phyloP scores from a whole-genome alignment of 2,888 invertebrate genomes.

The Masnerella sp. region DNA sequence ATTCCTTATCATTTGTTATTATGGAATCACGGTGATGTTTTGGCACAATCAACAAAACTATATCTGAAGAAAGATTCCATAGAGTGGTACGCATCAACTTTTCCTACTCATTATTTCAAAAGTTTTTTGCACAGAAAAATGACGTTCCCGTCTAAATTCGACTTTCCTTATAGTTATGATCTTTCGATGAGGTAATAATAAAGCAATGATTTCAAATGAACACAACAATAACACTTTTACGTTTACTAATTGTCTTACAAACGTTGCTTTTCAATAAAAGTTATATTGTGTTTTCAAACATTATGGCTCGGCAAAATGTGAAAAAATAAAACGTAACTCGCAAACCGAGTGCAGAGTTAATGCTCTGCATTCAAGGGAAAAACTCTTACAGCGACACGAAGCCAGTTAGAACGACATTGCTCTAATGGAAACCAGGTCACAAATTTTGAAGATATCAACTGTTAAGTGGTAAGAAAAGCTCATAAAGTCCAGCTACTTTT shows the following conservation, averaged over 20 bases:
- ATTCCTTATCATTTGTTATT: no score
- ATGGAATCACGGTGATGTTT: no score
- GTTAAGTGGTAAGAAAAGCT: slow-evolving; percentile 52
- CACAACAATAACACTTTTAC: slow-evolving; percentile 36
- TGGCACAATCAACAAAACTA: no score
- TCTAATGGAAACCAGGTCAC: slow-evolving; percentile 51
- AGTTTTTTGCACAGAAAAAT: not conserved
- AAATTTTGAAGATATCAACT: slow-evolving; percentile 48
- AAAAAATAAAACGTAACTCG: slow-evolving; percentile 42
- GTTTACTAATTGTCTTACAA: slow-evolving; percentile 46
- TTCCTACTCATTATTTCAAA: slow-evolving; percentile 16
- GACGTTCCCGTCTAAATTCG: slow-evolving; percentile 18
- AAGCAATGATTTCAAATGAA: slow-evolving; percentile 25
- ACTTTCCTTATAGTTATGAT: slow-evolving; percentile 13
- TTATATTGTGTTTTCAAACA: slow-evolving; percentile 41
- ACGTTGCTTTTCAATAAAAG: slow-evolving; percentile 46
- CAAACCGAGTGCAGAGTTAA: slow-evolving; percentile 43
- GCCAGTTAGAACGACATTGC: slow-evolving; percentile 40
- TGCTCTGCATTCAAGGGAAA: slow-evolving; percentile 45
- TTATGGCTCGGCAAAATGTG: slow-evolving; percentile 20
- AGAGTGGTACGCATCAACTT: slow-evolving; percentile 23
- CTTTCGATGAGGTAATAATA: slow-evolving; percentile 36
- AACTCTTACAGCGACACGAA: slow-evolving; percentile 42
- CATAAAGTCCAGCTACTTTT: slow-evolving; percentile 21
- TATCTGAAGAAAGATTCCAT: no score